phyloP scores from a whole-genome alignment of 1,140 invertebrate genomes.

The Aphelinus certus region DNA sequence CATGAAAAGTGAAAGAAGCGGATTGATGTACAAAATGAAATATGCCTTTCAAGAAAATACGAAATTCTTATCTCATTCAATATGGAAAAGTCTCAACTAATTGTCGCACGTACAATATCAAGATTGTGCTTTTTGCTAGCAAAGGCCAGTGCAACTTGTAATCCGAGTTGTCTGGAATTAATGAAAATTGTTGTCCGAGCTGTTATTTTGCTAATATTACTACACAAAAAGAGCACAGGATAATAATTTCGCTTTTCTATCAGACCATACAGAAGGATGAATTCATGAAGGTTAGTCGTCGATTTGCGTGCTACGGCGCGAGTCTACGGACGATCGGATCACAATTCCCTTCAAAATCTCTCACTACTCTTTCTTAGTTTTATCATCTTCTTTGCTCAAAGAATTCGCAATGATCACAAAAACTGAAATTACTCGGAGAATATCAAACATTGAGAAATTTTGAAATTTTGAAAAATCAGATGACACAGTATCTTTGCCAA shows the following conservation, averaged over 20 bases:
- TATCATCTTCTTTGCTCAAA: slow-evolving; percentile 13
- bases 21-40: slow-evolving; percentile 5
- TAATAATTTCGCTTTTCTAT: slow-evolving; percentile 30
- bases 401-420: no score
- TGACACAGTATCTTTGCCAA: no score
- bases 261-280: slow-evolving; percentile 13
- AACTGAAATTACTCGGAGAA: no score
- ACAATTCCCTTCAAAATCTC: slow-evolving; percentile 23
- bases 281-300: slow-evolving; percentile 49
- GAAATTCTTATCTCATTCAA: slow-evolving; percentile 14
- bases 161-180: no score
- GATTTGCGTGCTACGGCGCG: slow-evolving; percentile 64
- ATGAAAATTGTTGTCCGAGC: no score
- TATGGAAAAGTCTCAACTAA: no score
- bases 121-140: no score
- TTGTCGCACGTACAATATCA: no score
- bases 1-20: slow-evolving; percentile 31
- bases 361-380: slow-evolving; percentile 7
- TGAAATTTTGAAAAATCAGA: not conserved
- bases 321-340: slow-evolving; percentile 56
- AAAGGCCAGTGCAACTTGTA: no score
- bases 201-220: no score
- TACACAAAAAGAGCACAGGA: no score
- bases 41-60: slow-evolving; percentile 7
- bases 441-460: not conserved